Evolutionary conservation across 2,113 vertebrate species (phyloP).

Genomic region (Neopipo cinnamomea): DNA sequence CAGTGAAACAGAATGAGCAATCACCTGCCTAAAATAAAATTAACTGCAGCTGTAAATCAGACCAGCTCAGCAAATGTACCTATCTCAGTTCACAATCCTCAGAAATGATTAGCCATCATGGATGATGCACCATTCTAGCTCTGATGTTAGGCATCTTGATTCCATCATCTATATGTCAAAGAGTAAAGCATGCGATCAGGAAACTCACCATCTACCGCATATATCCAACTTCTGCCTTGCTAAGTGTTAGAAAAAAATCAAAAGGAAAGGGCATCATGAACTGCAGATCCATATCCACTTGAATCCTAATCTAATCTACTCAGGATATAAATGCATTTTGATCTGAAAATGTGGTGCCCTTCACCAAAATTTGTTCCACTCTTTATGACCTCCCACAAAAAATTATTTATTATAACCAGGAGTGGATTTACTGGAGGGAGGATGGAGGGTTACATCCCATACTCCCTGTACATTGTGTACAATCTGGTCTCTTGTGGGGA

Average conservation of each 20-base stretch:
- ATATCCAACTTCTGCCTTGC: not conserved
- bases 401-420: not conserved
- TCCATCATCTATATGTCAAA: not conserved
- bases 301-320: not conserved
- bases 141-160: not conserved
- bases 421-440: not conserved
- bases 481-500: rapidly evolving
- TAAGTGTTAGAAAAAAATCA: not conserved
- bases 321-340: not conserved
- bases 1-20: slow-evolving; percentile 1
- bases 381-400: not conserved
- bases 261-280: not conserved
- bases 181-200: not conserved
- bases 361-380: not conserved
- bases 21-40: slow-evolving; percentile 2
- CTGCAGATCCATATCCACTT: not conserved
- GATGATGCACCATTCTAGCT: not conserved
- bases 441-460: not conserved
- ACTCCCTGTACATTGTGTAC: not conserved
- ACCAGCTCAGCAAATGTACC: not conserved
- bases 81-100: not conserved
- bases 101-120: not conserved
- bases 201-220: not conserved
- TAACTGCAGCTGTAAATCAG: not conserved
- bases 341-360: not conserved